Evolutionary conservation across 1,140 invertebrate genomes (phyloP).

Genomic region (Diuraphis noxia): DNA sequence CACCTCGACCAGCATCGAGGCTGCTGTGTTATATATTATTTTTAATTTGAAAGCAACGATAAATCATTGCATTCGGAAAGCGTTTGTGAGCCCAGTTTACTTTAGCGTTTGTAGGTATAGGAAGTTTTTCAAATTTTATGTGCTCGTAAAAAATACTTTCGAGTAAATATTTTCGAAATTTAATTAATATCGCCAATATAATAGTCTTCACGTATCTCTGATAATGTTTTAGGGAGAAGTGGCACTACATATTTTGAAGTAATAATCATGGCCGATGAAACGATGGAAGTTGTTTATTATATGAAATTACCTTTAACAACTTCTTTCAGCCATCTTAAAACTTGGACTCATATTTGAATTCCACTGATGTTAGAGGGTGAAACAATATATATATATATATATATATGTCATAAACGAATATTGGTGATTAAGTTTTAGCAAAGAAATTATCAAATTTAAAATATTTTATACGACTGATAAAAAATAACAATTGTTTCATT

Average conservation of each 20-base stretch:
- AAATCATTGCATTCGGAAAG: background rate
- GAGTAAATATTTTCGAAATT: background rate
- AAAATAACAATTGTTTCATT: background rate
- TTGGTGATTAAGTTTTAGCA: background rate
- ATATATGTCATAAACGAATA: background rate
- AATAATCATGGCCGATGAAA: background rate
- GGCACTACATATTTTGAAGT: background rate
- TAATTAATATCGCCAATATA: background rate
- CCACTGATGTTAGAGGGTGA: background rate
- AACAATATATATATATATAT: no score
- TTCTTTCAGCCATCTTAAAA: background rate
- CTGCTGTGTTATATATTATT: background rate
- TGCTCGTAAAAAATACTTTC: background rate
- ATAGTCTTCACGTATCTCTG: background rate
- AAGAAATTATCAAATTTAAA: background rate
- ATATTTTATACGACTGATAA: background rate
- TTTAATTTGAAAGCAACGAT: background rate
- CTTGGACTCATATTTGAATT: background rate
- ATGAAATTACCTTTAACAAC: background rate
- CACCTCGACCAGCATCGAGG: background rate
- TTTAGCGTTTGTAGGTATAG: background rate
- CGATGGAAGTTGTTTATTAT: background rate
- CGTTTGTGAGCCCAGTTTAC: background rate
- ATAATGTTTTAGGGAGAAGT: background rate
- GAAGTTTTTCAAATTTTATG: background rate